Evolutionary conservation across 2,113 vertebrate genomes (phyloP), one percentile per base, ranked within the genome.

Genomic region (Sinosuthora webbiana): DNA sequence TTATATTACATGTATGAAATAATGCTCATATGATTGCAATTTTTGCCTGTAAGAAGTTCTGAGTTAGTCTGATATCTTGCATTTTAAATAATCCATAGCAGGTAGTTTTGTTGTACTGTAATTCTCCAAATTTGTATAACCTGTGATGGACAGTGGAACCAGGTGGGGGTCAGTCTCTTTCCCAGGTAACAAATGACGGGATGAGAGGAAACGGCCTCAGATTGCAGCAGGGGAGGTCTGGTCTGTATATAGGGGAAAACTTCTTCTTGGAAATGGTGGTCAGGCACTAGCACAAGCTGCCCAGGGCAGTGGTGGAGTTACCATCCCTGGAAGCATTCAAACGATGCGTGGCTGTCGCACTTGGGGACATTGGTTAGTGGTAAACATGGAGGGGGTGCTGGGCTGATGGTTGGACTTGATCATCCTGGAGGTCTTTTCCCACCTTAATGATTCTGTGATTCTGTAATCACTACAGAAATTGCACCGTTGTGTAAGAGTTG

Each of bases 401-500:
- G 21, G n/a, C 13, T 62, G n/a, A 9, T 15, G 15, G 25, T 23
- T 63, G 63, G 42, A 37, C 25, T 22, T 69, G 45, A 35, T 68
- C 35, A 56, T 56, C 49, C 57, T 31, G 35, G 56, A 37, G 56
- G 35, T 63, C 41, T 77, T 76, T 77, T 70, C 49, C 35, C 50
- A 70, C 56, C 42, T 70, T 39, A 50, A 17, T 8, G 7, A 27
- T 57, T 69, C 53, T 70, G 59, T 70, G 56, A 62, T 78, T 90
- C 71, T 49, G 27, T 62, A 83, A 63, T 86, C 76, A 69, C 74
- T 60, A 28, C 68, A 69, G 84, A 94, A 84, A 95, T 93, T 56
- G 49, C 70, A n/a, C 95, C 42, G 41, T 91, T 97, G 87, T 81
- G 83, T 89, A 78, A 73, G 27, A 90, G 67, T 22, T 68, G 44